These are phyloP conservation scores for Tetraodon nigroviridis DNA, from an alignment of 2,113 vertebrate genomes.

Conservation along the genomic window DNA sequence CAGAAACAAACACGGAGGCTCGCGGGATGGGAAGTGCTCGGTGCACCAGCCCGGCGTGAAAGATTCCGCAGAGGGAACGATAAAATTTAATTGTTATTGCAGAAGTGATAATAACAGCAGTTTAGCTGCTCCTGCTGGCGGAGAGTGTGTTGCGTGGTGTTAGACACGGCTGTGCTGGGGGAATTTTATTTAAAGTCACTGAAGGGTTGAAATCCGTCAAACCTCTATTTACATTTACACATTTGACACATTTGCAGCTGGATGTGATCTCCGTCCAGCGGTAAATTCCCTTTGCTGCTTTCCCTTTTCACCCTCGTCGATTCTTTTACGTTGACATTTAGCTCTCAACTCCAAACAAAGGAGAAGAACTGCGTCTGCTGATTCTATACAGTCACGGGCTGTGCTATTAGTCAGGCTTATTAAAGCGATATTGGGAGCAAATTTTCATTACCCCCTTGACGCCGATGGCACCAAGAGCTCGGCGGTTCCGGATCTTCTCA, in stretches of 20 bases:
- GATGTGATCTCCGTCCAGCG: no score
- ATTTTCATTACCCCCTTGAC: conserved; percentile 28
- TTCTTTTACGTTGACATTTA: conserved; percentile 6
- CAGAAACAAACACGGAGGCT: conserved; percentile 21
- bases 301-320: no score
- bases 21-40: neutral
- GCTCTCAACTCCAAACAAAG: conserved; percentile 11
- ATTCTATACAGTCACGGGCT: conserved; percentile 32
- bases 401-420: conserved; percentile 48
- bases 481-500: no score
- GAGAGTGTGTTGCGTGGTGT: neutral
- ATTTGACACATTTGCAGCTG: no score
- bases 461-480: neutral
- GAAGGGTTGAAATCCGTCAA: neutral
- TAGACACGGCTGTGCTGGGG: neutral
- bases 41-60: neutral
- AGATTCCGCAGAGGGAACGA: neutral
- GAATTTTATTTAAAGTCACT: conserved; percentile 4
- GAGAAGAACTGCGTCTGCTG: conserved; percentile 21
- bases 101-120: neutral
- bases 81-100: no score
- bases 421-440: conserved; percentile 30
- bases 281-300: no score
- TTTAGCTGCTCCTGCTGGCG: neutral
- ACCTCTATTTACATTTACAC: no score